Evolutionary conservation across 1,140 invertebrate species (phyloP), one percentile per base, ranked within the genome.

Genomic region (Philotrypesis tridentata): DNA sequence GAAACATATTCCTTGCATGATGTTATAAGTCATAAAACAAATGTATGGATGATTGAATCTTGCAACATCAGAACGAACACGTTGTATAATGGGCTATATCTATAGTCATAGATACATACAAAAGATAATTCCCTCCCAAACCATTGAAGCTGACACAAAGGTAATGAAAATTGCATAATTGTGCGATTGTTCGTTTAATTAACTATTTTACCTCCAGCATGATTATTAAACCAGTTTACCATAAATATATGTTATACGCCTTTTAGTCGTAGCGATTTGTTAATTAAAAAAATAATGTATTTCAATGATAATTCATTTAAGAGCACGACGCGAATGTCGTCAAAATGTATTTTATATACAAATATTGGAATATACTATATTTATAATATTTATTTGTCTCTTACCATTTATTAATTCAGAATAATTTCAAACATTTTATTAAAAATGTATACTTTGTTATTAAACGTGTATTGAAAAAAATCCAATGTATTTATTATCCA

Each of bases 391-490:
- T 83, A 83, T 76, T 27, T 76, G 8, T 29, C 25, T 37, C 27
- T 65, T 81, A 70, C 21, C n/a, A 80, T 33, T 33, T 23, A 74
- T 48, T 76, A 11, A 74, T 73, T 73, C 14, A n/a, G 55, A 61
- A 65, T 29, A 76, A 74, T 76, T 70, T 75, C 23, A 55, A 43
- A 71, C 23, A 77, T 71, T 61, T 61, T 71, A 81, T 29, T 76
- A 9, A 61, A 9, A 82, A 77, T 77, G 40, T 77, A 81, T 81
- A 77, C 29, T 71, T 82, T 61, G 21, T 77, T 63, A 77, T 82
- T 77, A 82, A 82, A 71, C 70, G 43, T 75, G 25, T 75, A 81
- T 43, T 65, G 31, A 11, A 80, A 80, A 73, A 71, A 55, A 63
- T 2, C 12, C 3, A n/a, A 74, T 67, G 27, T 55, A 21, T 74